These are phyloP conservation scores for Sturnira hondurensis DNA, from an alignment of 2,113 vertebrate genomes.

Conservation along the genomic window DNA sequence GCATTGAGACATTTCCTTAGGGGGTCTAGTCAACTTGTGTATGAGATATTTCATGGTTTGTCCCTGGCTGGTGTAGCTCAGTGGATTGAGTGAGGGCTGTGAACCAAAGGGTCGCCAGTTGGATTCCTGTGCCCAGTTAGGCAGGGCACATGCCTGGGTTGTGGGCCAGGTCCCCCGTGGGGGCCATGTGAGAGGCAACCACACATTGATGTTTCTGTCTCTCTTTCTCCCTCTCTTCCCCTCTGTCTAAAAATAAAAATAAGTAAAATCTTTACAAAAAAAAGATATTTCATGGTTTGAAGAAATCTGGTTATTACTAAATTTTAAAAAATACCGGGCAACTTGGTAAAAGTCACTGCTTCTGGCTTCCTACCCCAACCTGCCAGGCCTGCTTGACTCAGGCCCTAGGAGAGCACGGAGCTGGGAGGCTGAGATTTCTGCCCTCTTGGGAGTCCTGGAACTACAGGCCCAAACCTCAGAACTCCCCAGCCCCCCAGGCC, in stretches of 20 bases:
- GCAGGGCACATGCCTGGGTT: too few relatives aligned
- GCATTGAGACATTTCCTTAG: not conserved
- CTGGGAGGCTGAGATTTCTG: not conserved
- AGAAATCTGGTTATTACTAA: not conserved
- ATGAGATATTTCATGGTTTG: not conserved
- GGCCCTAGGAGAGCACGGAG: not conserved
- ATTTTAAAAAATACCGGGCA: not conserved
- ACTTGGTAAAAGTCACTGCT: not conserved
- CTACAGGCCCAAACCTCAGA: not conserved
- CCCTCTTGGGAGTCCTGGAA: not conserved
- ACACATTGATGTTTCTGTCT: too few relatives aligned
- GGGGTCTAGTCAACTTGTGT: not conserved
- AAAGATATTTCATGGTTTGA: not conserved
- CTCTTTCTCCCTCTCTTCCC: too few relatives aligned
- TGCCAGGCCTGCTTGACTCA: not conserved
- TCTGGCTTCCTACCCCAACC: not conserved
- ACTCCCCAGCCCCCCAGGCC: not conserved
- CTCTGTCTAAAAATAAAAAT: too few relatives aligned
- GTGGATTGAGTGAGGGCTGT: too few relatives aligned
- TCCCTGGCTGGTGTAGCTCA: too few relatives aligned
- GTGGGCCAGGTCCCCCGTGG: too few relatives aligned
- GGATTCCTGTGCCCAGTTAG: too few relatives aligned
- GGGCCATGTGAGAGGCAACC: too few relatives aligned
- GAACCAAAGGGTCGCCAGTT: too few relatives aligned
- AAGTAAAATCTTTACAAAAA: too few relatives aligned